Conservation (phyloP, 2,797 vertebrate genomes). For the Artibeus jamaicensis region DNA sequence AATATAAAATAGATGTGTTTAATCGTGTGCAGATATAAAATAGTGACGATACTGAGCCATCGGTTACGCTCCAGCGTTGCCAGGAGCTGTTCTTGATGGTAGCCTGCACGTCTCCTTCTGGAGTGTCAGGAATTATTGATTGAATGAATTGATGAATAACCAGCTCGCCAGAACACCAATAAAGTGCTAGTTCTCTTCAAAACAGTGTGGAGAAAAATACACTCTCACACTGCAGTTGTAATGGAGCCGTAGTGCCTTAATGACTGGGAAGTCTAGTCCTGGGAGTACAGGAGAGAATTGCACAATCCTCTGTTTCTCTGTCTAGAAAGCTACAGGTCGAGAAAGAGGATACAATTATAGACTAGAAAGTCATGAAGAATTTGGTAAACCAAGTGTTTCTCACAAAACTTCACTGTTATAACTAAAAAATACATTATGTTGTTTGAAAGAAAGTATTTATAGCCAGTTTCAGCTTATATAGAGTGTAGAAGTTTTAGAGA, state of each 20-base stretch:
- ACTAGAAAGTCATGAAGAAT: background rate
- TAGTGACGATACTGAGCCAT: background rate
- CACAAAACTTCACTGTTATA: background rate
- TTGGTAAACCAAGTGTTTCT: background rate
- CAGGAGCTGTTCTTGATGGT: background rate
- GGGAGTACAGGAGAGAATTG: background rate
- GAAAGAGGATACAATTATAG: background rate
- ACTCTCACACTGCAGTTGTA: background rate
- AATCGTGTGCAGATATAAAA: background rate
- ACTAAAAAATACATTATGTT: background rate
- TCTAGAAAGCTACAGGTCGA: background rate
- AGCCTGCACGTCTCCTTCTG: background rate
- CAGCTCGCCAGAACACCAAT: background rate
- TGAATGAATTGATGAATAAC: background rate
- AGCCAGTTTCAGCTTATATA: background rate
- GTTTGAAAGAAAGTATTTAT: slow-evolving; percentile 12
- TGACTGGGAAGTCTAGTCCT: background rate
- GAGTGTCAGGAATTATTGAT: background rate
- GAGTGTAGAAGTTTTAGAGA: background rate
- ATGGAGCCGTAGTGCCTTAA: background rate
- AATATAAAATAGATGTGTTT: background rate
- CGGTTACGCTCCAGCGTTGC: background rate
- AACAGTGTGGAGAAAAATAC: background rate
- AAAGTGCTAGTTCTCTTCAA: background rate
- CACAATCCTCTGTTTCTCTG: background rate